Evolutionary conservation across 2,797 vertebrate species (phyloP), one percentile per base, ranked within the genome.

Genomic region (Gorsachius magnificus): DNA sequence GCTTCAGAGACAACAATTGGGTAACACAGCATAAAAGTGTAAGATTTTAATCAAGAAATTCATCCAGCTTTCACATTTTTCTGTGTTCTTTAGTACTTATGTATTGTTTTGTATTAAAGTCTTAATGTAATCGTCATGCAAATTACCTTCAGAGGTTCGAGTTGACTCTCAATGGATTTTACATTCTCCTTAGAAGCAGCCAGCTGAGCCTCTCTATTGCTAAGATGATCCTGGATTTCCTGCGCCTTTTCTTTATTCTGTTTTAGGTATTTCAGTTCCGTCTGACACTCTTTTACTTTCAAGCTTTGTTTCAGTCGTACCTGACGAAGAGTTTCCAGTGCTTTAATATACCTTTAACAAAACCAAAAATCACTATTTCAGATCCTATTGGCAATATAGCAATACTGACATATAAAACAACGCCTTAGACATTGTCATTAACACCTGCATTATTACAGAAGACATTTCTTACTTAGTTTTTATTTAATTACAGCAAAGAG

Each of bases 171-270:
- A 71, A 99, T 98, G 71, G 98, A 97, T 93, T 98, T 98, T 25
- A 99, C 97, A 77, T 97, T 99, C 93, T 99, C 99, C 97, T 98
- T 99, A n/a, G 99, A 99, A 81, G 99, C 97, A 51, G 96, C 96
- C 86, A 99, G 98, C 46, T 99, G 99, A 70, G 98, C 96, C 97
- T 99, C 99, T 88, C 99, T 99, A 50, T 89, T 98, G 56, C 85
- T 96, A 29, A 99, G 98, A 13, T 97, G 98, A 45, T 98, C 98
- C 84, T 97, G 98, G 72, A 99, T 99, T 95, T 99, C 99, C 96
- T 98, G 98, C 29, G 99, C 99, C 95, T 99, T 99, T 91, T 99
- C 99, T 96, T 99, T 99, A 97, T 99, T 99, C 96, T 98, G 98
- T 95, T 99, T 99, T 58, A 99, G 98, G 74, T 99, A 99, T 82